phyloP scores from a whole-genome alignment of 1,140 invertebrate species.

The Episyrphus balteatus region DNA sequence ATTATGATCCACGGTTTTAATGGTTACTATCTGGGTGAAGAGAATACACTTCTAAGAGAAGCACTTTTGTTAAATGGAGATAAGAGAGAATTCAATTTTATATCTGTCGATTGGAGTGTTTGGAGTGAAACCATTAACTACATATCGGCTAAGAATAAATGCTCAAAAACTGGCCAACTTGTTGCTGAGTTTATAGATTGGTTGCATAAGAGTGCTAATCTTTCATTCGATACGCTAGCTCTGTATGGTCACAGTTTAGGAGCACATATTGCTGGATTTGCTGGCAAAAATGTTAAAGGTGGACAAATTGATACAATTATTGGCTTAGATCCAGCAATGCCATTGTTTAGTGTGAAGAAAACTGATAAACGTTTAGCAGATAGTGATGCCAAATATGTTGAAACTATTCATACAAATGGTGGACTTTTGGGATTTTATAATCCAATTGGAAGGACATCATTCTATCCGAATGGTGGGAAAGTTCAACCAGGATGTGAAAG shows the following conservation, averaged over 20 bases:
- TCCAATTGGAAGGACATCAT: slow-evolving; percentile 40
- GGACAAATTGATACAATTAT: slow-evolving; percentile 12
- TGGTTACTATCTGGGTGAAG: not conserved
- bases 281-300: slow-evolving; percentile 18
- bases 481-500: slow-evolving; percentile 41
- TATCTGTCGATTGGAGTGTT: slow-evolving; percentile 50
- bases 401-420: slow-evolving; percentile 42
- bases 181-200: slow-evolving; percentile 18
- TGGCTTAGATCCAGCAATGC: slow-evolving; percentile 33
- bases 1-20: slow-evolving; percentile 3
- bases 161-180: slow-evolving; percentile 9
- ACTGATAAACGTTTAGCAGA: slow-evolving; percentile 28
- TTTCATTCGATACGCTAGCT: slow-evolving; percentile 11
- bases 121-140: slow-evolving; percentile 38
- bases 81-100: slow-evolving; percentile 35
- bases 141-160: slow-evolving; percentile 22
- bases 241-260: slow-evolving; percentile 25
- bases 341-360: slow-evolving; percentile 11
- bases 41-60: not conserved
- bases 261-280: slow-evolving; percentile 35
- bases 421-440: slow-evolving; percentile 32
- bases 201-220: slow-evolving; percentile 10
- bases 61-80: slow-evolving; percentile 36
- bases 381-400: slow-evolving; percentile 7
- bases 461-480: slow-evolving; percentile 40